Evolutionary conservation across 2,797 vertebrate species (phyloP).

Genomic region (Enteromius mattozi): DNA sequence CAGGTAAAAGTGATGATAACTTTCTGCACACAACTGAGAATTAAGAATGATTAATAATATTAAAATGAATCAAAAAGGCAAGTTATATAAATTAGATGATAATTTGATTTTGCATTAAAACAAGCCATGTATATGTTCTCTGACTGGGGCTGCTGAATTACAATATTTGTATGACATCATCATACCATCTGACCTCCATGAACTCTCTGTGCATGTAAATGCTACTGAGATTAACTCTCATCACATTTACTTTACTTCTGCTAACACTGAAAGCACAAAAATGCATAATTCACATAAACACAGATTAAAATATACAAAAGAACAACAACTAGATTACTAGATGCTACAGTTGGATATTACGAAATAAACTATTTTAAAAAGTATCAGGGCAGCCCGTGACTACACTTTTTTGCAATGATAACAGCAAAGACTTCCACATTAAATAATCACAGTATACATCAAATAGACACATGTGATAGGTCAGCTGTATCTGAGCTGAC

Average conservation of each 20-base stretch:
- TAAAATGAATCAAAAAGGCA: neutral
- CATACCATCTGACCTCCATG: neutral
- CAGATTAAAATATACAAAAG: neutral
- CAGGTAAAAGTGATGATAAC: neutral
- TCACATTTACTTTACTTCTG: constrained; percentile 1
- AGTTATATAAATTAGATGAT: neutral
- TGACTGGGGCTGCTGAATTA: neutral
- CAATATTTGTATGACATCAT: constrained; percentile 11
- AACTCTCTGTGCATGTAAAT: constrained; percentile 13
- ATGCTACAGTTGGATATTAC: neutral
- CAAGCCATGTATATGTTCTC: neutral
- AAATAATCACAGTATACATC: neutral
- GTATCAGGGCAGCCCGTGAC: neutral
- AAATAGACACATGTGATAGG: neutral
- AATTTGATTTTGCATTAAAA: neutral
- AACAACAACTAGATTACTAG: neutral
- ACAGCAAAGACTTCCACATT: neutral
- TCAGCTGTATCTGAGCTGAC: constrained; percentile 6
- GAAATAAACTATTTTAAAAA: neutral
- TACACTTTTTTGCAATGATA: neutral
- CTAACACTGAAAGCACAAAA: neutral
- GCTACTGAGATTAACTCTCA: constrained; percentile 2
- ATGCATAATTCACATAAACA: neutral
- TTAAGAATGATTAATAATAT: neutral
- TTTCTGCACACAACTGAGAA: neutral